Evolutionary conservation across 53 echinoderm and acorn worm genomes (phyloP).

Genomic region (Paelopatides confundens): DNA sequence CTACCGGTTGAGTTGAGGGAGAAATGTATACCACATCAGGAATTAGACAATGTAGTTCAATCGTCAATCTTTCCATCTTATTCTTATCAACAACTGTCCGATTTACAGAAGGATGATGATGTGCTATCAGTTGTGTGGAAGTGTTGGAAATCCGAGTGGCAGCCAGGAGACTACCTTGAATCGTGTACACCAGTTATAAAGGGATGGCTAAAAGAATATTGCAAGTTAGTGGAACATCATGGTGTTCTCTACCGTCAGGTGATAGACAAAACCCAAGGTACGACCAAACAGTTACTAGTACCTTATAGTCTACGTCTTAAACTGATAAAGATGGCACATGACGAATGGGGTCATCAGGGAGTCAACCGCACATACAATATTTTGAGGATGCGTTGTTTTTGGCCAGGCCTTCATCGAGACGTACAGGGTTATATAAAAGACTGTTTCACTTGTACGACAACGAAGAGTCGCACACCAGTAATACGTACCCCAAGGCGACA

Average conservation of each 20-base stretch:
- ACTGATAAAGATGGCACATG: constrained; percentile 33
- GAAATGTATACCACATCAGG: background rate
- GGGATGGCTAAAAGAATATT: constrained; percentile 44
- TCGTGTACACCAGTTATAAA: constrained; percentile 24
- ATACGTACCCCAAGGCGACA: constrained; percentile 52
- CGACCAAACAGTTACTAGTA: constrained; percentile 6
- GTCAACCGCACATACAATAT: constrained; percentile 14
- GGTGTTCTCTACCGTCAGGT: constrained; percentile 65
- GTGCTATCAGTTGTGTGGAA: constrained; percentile 49
- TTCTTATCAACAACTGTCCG: constrained; percentile 43
- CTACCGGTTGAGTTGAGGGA: background rate
- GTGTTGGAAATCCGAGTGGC: constrained; percentile 51
- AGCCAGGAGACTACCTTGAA: constrained; percentile 37
- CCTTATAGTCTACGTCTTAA: background rate
- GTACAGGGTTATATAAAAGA: constrained; percentile 3
- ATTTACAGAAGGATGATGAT: constrained; percentile 60
- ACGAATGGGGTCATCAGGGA: constrained; percentile 56
- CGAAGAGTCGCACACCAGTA: constrained; percentile 28
- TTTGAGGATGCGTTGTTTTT: constrained; percentile 30
- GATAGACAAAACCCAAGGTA: background rate
- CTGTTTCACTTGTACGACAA: constrained; percentile 47
- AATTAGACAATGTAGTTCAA: background rate
- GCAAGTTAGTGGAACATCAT: constrained; percentile 26
- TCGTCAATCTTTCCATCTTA: constrained; percentile 64
- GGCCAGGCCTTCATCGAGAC: constrained; percentile 40